Evolutionary conservation across 2,113 vertebrate species (phyloP).

Genomic region (Tachysurus vachellii): DNA sequence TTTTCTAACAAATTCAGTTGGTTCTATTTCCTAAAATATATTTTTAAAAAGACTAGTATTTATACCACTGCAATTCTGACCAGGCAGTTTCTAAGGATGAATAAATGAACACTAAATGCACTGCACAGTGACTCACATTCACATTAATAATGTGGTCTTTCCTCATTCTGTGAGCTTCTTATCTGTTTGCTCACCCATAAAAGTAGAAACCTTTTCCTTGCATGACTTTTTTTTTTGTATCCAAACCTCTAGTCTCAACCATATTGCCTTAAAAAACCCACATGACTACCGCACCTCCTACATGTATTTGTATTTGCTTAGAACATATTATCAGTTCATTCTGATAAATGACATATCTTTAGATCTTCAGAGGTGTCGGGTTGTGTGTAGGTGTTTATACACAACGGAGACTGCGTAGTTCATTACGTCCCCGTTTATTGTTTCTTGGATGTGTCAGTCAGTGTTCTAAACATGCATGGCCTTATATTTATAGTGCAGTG

Average conservation of each 20-base stretch:
- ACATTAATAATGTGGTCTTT: not conserved
- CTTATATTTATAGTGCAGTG: conserved; percentile 19
- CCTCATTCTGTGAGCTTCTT: not conserved
- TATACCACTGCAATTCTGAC: not conserved
- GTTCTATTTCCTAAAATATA: not conserved
- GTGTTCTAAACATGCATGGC: not conserved
- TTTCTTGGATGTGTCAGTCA: not conserved
- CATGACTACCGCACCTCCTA: not conserved
- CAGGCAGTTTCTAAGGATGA: not conserved
- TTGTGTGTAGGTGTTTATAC: not conserved
- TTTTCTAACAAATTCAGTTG: not conserved
- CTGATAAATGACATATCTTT: not conserved
- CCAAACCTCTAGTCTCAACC: not conserved
- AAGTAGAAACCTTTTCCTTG: not conserved
- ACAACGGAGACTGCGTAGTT: not conserved
- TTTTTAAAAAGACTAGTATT: not conserved
- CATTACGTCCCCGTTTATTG: not conserved
- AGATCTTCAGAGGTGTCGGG: too few relatives aligned
- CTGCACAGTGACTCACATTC: not conserved
- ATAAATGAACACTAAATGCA: not conserved
- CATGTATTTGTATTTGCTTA: not conserved
- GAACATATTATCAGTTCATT: not conserved
- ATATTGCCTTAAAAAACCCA: not conserved
- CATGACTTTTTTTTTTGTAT: not conserved
- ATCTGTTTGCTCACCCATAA: not conserved